Evolutionary conservation across 2,113 vertebrate species (phyloP).

Genomic region (Panthera uncia): DNA sequence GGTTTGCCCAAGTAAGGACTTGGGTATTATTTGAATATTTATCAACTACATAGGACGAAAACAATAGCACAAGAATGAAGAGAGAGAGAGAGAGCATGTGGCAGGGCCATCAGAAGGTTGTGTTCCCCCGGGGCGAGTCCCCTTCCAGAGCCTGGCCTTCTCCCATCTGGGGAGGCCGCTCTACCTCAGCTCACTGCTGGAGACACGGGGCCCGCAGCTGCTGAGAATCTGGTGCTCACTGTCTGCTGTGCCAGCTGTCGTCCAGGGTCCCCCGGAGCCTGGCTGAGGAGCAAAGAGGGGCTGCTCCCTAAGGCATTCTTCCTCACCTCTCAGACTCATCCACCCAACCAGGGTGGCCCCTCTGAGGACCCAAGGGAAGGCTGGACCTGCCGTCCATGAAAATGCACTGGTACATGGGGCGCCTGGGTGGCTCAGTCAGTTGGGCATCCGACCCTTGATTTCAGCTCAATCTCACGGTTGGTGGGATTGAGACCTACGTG

Average conservation of each 20-base stretch:
- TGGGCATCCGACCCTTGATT: no score
- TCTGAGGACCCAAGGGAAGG: background rate
- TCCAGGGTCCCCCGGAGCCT: background rate
- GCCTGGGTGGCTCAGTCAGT: no score
- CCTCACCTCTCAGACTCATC: background rate
- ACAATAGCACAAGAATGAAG: background rate
- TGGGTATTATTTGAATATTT: background rate
- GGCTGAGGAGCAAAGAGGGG: background rate
- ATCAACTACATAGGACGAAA: background rate
- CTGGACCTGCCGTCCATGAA: background rate
- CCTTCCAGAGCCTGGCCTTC: background rate
- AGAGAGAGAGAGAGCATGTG: background rate
- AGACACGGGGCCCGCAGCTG: accelerated
- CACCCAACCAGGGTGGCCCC: background rate
- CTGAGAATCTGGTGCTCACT: background rate
- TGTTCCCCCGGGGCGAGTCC: no score
- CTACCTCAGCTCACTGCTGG: background rate
- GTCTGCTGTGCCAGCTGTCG: accelerated
- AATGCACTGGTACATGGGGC: no score
- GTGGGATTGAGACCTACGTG: no score
- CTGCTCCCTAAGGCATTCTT: background rate
- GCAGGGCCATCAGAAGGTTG: background rate
- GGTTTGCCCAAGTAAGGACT: background rate
- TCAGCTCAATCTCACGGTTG: no score
- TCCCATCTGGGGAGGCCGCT: background rate